Percentiles rank a stretch among this genome's conserved stretches.
Conservation (phyloP, 92 coral and sea anemone species). For the Porites evermanni region DNA sequence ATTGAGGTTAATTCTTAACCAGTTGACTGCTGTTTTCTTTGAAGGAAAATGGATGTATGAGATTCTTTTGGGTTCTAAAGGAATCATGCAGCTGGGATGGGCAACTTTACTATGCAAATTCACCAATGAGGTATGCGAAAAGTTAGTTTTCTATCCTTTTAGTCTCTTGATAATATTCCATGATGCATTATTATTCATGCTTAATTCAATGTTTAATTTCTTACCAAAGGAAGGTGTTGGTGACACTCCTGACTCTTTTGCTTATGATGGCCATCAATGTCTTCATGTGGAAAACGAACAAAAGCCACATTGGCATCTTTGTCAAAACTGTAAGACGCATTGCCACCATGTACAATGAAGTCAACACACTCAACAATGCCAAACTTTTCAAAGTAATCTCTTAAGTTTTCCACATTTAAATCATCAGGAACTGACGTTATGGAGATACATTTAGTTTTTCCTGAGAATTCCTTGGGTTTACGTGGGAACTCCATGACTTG, state of each 20-base stretch:
- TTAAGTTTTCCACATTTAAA: constrained; percentile 9
- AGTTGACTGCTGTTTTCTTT: not conserved
- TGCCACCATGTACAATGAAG: not conserved
- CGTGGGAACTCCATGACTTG: not conserved
- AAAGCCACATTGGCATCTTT: constrained; percentile 18
- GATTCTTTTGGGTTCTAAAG: constrained; percentile 94
- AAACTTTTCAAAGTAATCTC: constrained; percentile 26
- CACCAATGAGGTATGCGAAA: constrained; percentile 86
- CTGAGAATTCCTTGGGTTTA: not conserved
- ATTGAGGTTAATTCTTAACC: not conserved
- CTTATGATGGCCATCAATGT: constrained; percentile 91
- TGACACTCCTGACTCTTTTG: constrained; percentile 92
- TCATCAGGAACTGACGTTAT: not conserved
- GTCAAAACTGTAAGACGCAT: not conserved
- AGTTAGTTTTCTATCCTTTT: not conserved
- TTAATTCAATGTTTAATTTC: no score
- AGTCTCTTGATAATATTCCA: no score
- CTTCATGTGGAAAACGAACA: constrained; percentile 7
- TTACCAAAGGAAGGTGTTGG: constrained; percentile 92
- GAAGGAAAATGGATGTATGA: constrained; percentile 98
- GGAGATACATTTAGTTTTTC: not conserved
- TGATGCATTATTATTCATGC: no score
- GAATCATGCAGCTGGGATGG: constrained; percentile 99
- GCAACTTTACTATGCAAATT: constrained; percentile 93
- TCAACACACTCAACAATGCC: constrained; percentile 19